These are phyloP conservation scores for Tokudaia muenninki DNA, from an alignment of 2,797 vertebrate species.

Conservation along the genomic window DNA sequence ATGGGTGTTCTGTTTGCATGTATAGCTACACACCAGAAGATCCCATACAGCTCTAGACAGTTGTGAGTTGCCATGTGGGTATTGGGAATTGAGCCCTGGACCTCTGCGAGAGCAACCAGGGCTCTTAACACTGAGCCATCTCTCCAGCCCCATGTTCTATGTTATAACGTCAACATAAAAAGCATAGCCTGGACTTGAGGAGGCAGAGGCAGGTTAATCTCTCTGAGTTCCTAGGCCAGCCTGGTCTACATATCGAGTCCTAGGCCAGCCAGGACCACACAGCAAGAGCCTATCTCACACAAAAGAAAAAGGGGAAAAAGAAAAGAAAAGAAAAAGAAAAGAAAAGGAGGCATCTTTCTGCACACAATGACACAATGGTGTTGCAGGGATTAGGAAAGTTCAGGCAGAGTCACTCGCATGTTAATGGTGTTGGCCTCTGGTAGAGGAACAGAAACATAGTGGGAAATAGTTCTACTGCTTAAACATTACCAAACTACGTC, in stretches of 20 bases:
- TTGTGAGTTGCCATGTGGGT: background rate
- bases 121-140: background rate
- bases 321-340: background rate
- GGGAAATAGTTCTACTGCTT: background rate
- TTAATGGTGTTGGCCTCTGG: background rate
- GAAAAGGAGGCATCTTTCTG: background rate
- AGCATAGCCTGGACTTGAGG: background rate
- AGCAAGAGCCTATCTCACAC: background rate
- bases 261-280: background rate
- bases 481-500: background rate
- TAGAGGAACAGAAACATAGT: too few relatives aligned
- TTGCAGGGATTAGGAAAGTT: background rate
- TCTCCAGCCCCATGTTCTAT: background rate
- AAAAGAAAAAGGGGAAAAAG: fast-evolving
- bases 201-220: background rate
- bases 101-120: background rate
- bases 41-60: background rate
- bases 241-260: background rate
- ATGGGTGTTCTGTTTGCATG: background rate
- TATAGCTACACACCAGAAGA: background rate
- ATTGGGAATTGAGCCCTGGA: background rate
- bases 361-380: background rate
- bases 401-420: too few relatives aligned
- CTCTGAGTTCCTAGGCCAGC: background rate
- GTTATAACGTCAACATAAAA: conserved; percentile 9